Base-by-base conservation (phyloP, 64 coral and sea anemone genomes). In the Trachythela sp. region DNA sequence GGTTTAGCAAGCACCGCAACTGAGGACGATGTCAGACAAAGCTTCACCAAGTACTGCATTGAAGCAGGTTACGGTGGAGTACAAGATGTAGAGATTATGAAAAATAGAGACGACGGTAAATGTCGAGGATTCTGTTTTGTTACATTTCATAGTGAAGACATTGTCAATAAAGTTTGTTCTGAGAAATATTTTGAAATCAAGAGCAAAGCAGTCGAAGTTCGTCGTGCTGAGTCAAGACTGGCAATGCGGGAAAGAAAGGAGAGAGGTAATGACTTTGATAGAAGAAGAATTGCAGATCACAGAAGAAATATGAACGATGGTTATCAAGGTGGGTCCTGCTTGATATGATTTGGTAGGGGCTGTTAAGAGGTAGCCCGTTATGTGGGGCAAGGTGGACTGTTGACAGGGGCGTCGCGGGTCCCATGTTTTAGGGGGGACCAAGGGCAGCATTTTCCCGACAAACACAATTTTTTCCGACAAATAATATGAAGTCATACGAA, bases 51-150 rank as follows among this genome's bases (percentile, higher is more conserved):
- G 29, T 80, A 95, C 35, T 91, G 94, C 20, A 24, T 35, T 8
- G 91, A 99, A 22, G 88, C 83, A 31, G 96, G 96, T 43, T 41
- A 71, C 56, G 96, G 96, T 4, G 83, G 88, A 58, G 92, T 99
- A 14, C 39, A 95, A 0, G 93, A 99, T 86, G 42, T 99, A 0
- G 91, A 93, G 49, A 40, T 99, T 18, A 94, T 95, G 84, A 91
- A 70, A 89, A 93, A 99, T 39, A 94, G 88, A 87, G 96, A 99
- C 48, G 77, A 89, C 20, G 92, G 84, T 27, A 88, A 93, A 15
- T 87, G 94, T 26, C 88, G 96, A 33, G 96, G 96, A 14, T 99
- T 99, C 87, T 91, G 93, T 58, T 99, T 95, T 59, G 96, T 99
- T 24, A 93, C 93, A 0, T 99, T 99, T 56, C 91, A 99, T 42